Base-by-base conservation (phyloP, 2,113 vertebrate species). In the Cinclus cinclus region DNA sequence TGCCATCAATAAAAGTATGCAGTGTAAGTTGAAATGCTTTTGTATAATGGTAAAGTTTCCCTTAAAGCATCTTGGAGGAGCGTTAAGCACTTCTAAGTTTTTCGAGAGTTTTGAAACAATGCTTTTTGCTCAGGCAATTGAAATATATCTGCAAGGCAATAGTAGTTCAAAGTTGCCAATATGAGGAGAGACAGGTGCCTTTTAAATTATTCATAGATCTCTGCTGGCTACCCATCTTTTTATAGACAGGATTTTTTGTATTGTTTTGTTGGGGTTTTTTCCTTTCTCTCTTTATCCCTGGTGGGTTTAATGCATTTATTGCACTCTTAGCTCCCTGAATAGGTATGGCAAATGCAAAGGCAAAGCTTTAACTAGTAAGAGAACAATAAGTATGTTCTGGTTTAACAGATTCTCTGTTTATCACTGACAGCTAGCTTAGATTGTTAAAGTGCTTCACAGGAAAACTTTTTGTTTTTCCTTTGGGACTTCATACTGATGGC, bases 121-220 rank as follows among this genome's bases (percentile, higher is more conserved):
- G 69, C 17, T 81, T 89, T 89, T 85, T 94, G 19, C 58, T 90
- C 71, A 82, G 53, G 65, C 73, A 83, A 65, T 77, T 92, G 81
- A 94, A 95, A 89, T 78, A 46, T 78, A 73, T 95, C 94, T 90
- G 69, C 76, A 94, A 93, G 80, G 91, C 84, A 94, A 94, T 50
- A 90, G 55, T 42, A 94, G 92, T 95, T 95, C 86, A 92, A 96
- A 96, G 94, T 78, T 94, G 71, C 77, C 80, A 62, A 70, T 94
- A 94, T 93, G 46, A 90, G 82, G 55, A 83, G 65, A 96, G 93
- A 94, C 87, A 88, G 60, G 81, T 87, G 59, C 65, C 46, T 81
- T 94, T 89, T 95, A 88, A 95, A 97, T 96, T 94, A 97, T 96
- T 95, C 89, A 96, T 94, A 92, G 56, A 82, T 84, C 77, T 96